Conservation (phyloP, 2,113 vertebrate species). For the Tyrannus savana region DNA sequence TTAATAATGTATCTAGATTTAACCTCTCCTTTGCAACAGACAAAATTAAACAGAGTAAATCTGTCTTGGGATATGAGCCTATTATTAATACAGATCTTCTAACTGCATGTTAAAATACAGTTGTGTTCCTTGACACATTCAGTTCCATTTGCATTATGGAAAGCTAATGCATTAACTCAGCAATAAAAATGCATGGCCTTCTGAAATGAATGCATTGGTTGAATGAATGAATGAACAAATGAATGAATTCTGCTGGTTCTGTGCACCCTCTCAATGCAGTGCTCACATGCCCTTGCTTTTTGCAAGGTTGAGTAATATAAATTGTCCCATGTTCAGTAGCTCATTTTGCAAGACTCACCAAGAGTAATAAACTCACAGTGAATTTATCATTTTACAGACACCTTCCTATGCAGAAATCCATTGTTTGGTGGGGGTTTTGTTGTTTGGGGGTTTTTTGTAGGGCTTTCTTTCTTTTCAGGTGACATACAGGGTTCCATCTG, state of each 20-base stretch:
- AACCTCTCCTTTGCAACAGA: constrained; percentile 27
- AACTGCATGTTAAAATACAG: constrained; percentile 1
- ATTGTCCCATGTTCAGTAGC: neutral
- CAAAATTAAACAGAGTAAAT: constrained; percentile 52
- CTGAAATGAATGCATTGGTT: neutral
- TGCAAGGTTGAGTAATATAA: neutral
- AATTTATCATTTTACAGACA: neutral
- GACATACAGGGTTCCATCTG: neutral
- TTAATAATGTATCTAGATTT: constrained; percentile 15
- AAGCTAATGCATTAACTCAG: neutral
- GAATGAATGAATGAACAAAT: neutral
- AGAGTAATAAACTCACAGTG: neutral
- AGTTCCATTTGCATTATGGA: neutral
- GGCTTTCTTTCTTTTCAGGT: neutral
- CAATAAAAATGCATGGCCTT: constrained; percentile 5
- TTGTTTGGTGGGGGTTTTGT: neutral
- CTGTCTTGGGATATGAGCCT: neutral
- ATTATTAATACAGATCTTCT: neutral
- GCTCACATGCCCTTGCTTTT: neutral
- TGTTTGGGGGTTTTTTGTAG: neutral
- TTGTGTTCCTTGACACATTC: constrained; percentile 1
- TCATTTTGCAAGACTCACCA: neutral
- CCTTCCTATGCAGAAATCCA: neutral
- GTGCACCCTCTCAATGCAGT: neutral
- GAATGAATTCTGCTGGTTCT: neutral